These are phyloP conservation scores for Melieria crassipennis DNA, from an alignment of 2,888 invertebrate species.

Conservation along the genomic window DNA sequence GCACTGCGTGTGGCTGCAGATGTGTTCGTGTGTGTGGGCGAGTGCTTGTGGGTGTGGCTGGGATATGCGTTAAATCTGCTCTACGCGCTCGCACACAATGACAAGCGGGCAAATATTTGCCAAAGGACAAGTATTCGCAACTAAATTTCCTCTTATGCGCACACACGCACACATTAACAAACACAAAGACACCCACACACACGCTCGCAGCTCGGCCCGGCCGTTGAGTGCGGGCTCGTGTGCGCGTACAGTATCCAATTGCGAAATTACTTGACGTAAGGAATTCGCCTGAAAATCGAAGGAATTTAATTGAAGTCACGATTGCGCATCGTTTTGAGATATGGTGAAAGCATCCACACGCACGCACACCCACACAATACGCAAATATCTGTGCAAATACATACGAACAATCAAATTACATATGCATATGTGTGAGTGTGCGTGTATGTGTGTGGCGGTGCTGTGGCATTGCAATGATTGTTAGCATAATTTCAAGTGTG, in stretches of 20 bases:
- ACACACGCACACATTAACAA: constrained; percentile 42
- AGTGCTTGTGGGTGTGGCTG: too few species aligned
- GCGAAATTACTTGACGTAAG: constrained; percentile 60
- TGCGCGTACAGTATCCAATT: constrained; percentile 58
- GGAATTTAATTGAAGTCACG: constrained; percentile 67
- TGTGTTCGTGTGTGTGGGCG: too few species aligned
- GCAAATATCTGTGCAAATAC: too few species aligned
- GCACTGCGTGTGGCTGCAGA: too few species aligned
- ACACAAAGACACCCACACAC: constrained; percentile 18
- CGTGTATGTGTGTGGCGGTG: too few species aligned
- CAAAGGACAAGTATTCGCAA: constrained; percentile 61
- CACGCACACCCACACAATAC: too few species aligned
- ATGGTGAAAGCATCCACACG: too few species aligned
- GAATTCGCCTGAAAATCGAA: constrained; percentile 63
- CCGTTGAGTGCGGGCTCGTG: constrained; percentile 24
- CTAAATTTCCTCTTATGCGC: constrained; percentile 58
- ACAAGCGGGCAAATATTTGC: constrained; percentile 57
- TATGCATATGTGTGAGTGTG: too few species aligned
- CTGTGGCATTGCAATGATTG: too few species aligned
- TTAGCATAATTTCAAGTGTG: too few species aligned
- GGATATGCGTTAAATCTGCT: too few species aligned
- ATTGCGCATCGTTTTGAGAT: constrained; percentile 45
- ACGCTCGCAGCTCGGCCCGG: constrained; percentile 10
- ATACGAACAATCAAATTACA: too few species aligned
- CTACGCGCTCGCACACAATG: constrained; percentile 31